phyloP scores from a whole-genome alignment of 1,140 invertebrate genomes.

The Temnothorax curvispinosus region DNA sequence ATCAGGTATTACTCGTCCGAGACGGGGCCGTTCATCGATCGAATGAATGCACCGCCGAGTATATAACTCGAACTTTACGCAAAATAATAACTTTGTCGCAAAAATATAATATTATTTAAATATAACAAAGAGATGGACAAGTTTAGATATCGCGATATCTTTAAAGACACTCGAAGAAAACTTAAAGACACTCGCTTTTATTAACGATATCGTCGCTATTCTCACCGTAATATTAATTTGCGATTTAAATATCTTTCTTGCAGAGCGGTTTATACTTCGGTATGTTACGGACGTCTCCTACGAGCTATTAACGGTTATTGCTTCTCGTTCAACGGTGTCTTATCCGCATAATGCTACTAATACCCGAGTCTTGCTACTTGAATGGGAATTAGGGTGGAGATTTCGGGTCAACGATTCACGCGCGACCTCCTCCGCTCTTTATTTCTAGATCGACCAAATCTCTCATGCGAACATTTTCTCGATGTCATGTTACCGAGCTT shows the following conservation, averaged over 20 bases:
- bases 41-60: neutral
- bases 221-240: neutral
- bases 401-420: slow-evolving; percentile 7
- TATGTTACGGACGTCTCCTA: neutral
- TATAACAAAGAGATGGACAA: neutral
- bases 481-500: slow-evolving; percentile 23
- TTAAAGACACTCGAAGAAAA: neutral
- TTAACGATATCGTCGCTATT: neutral
- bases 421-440: neutral
- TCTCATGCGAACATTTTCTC: slow-evolving; percentile 34
- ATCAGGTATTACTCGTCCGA: slow-evolving; percentile 50
- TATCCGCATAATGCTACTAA: neutral
- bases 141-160: neutral
- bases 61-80: neutral
- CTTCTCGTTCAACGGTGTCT: neutral
- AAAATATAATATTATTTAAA: neutral
- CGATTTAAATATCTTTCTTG: neutral
- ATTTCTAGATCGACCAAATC: slow-evolving; percentile 7
- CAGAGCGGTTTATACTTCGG: neutral
- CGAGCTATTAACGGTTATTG: neutral
- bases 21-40: slow-evolving; percentile 47
- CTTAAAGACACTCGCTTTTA: too few species aligned
- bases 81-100: slow-evolving; percentile 5
- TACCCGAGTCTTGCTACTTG: neutral
- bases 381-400: slow-evolving; percentile 1